Evolutionary conservation across 2,797 vertebrate genomes (phyloP).

Genomic region (Cheirogaleus major): DNA sequence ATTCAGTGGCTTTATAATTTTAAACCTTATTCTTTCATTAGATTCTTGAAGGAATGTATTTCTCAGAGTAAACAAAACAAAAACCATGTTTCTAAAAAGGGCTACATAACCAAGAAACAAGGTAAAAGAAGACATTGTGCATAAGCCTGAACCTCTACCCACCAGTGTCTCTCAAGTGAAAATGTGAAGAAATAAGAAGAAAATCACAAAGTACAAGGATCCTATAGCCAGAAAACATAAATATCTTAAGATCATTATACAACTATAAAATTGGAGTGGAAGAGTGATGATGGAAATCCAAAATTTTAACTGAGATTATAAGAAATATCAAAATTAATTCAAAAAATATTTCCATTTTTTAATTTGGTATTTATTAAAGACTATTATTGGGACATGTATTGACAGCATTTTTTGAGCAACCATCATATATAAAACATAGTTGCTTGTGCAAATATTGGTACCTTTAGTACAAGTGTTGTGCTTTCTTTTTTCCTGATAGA

Average conservation of each 20-base stretch:
- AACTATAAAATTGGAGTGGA: background rate
- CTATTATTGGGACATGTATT: background rate
- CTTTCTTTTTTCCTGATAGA: background rate
- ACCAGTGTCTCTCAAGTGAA: background rate
- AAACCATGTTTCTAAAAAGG: background rate
- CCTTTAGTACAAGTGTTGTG: background rate
- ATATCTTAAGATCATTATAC: background rate
- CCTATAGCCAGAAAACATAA: background rate
- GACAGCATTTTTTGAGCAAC: background rate
- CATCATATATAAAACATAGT: background rate
- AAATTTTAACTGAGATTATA: background rate
- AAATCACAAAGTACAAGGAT: background rate
- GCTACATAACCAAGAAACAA: background rate
- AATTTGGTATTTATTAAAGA: background rate
- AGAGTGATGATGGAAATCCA: background rate
- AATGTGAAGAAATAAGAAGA: background rate
- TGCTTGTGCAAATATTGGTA: background rate
- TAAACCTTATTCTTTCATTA: background rate
- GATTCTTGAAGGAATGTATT: background rate
- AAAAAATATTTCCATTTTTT: background rate
- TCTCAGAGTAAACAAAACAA: background rate
- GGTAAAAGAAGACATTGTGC: background rate
- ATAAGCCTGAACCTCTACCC: background rate
- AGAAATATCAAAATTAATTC: background rate
- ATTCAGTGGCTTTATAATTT: background rate